Base-by-base conservation (phyloP, 1,140 invertebrate genomes). In the Musca vetustissima region DNA sequence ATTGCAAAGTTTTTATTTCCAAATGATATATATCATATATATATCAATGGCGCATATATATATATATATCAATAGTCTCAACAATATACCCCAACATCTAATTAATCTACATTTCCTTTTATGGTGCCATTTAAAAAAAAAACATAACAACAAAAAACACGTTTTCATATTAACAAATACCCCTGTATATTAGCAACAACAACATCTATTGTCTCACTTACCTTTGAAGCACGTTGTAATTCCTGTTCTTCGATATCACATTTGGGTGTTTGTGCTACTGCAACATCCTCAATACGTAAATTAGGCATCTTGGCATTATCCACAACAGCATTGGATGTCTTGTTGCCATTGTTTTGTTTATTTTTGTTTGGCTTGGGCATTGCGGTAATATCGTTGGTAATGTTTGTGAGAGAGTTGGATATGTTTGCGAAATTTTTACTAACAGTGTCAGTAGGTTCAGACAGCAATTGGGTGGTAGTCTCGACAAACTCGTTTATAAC, bases 161-260 rank as follows among this genome's bases (percentile, higher is more conserved):
- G 36, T 43, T 43, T 43, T 6, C 11, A 11, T 43, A 8, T 43
- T 43, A 4, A 28, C 8, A n/a, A n/a, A n/a, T n/a, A n/a, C n/a
- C n/a, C n/a, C n/a, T n/a, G n/a, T n/a, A n/a, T n/a, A n/a, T n/a
- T n/a, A 28, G 8, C 28, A 28, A 28, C 28, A 28, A 28, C 28
- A 28, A 28, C 28, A 28, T 28, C 3, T 28, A 4, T 28, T 43
- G 22, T 59, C 9, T 28, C 32, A 69, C 55, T 64, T 66, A 82
- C 80, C 75, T 81, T 85, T 17, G 86, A 87, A 67, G 86, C 86
- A 69, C 86, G 79, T 66, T 85, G 85, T 70, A 87, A 70, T 71
- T 87, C 86, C 61, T 85, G 84, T 73, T 84, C 83, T 67, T 88
- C 87, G 14, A 82, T 83, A 72, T 88, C 86, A 75, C 86, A 86